Percentiles rank a stretch among this genome's conserved stretches.
Evolutionary conservation across 2,113 vertebrate species (phyloP).

Genomic region (Oreochromis tanganicae): DNA sequence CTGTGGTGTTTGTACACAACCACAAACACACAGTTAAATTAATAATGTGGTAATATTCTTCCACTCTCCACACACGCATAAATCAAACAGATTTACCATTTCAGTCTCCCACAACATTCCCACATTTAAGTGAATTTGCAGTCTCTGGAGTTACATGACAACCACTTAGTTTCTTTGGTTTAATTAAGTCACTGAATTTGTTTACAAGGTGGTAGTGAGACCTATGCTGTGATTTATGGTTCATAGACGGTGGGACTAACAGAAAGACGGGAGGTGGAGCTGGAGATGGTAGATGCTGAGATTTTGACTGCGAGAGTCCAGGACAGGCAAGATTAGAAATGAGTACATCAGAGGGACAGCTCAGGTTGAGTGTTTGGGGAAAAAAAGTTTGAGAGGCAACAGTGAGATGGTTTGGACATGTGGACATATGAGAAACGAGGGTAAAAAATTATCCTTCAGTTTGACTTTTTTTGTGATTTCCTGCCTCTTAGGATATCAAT

Average conservation of each 20-base stretch:
- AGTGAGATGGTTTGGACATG: background rate
- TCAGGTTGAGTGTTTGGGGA: background rate
- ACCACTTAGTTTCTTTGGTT: background rate
- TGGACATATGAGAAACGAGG: background rate
- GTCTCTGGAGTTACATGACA: background rate
- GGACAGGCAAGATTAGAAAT: background rate
- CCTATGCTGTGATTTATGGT: background rate
- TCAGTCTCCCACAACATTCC: background rate
- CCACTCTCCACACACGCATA: background rate
- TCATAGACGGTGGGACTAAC: background rate
- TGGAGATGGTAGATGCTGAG: background rate
- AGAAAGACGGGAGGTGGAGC: background rate
- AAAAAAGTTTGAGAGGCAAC: background rate
- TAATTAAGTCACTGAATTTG: background rate
- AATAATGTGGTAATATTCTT: background rate
- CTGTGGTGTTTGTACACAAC: background rate
- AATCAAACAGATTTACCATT: background rate
- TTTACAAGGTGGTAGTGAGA: background rate
- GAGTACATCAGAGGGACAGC: background rate
- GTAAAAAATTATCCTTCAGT: background rate
- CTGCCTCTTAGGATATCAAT: background rate
- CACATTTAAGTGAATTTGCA: background rate
- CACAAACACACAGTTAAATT: background rate
- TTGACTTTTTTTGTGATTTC: background rate
- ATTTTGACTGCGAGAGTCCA: background rate